Conservation (phyloP, 2,113 vertebrate genomes). For the Ascaphus truei region DNA sequence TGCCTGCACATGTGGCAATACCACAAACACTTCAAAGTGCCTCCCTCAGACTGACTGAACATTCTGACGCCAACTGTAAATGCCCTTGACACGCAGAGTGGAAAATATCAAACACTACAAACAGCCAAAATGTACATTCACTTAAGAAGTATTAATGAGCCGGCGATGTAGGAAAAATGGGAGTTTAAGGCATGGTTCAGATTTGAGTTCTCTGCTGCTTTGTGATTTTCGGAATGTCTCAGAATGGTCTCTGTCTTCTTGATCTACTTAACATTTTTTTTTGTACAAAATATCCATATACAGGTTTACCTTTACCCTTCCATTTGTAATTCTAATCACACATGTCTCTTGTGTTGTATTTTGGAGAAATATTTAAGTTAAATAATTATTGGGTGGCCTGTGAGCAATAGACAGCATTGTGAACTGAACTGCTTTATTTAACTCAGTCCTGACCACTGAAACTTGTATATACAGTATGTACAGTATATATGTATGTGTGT, state of each 20-base stretch:
- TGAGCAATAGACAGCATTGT: no score
- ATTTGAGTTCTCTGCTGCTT: slow-evolving; percentile 49
- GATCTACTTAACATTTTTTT: no score
- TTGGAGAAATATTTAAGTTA: no score
- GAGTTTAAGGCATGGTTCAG: slow-evolving; percentile 55
- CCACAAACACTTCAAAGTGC: slow-evolving; percentile 96
- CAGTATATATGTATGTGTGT: no score
- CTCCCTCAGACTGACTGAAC: slow-evolving; percentile 88
- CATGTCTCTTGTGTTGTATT: no score
- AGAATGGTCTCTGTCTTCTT: not conserved
- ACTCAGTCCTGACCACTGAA: no score
- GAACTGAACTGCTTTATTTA: no score
- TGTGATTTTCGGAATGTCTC: not conserved
- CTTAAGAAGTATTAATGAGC: slow-evolving; percentile 65
- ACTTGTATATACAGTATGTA: no score
- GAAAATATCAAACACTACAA: slow-evolving; percentile 88
- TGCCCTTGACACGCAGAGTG: slow-evolving; percentile 91
- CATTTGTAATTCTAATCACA: no score
- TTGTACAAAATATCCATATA: not conserved
- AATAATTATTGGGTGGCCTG: no score
- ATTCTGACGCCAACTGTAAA: slow-evolving; percentile 97
- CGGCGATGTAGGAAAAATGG: slow-evolving; percentile 39
- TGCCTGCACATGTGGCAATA: slow-evolving; percentile 95
- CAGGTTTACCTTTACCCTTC: not conserved
- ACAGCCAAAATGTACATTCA: slow-evolving; percentile 49